Base-by-base conservation (phyloP, 1,140 invertebrate genomes). In the Oryzaephilus surinamensis region DNA sequence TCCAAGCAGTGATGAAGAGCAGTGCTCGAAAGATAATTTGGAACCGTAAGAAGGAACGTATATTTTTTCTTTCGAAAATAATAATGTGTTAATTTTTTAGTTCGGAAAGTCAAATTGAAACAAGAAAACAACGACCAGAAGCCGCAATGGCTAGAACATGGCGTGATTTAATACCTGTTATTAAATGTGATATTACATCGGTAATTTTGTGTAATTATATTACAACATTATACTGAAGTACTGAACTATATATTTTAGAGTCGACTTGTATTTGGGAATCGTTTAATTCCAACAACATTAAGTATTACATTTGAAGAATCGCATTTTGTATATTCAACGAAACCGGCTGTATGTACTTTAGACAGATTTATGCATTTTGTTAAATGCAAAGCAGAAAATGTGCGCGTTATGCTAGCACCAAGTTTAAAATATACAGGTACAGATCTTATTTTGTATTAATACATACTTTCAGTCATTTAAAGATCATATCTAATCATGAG, bases 281-380 rank as follows among this genome's bases (percentile, higher is more conserved):
- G 87, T 24, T 65, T 96, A 36, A 78, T 97, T 4, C 93, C 95
- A 0, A 94, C 90, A 10, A 95, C 91, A 2, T 66, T 97, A 17
- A 88, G 89, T 5, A 77, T 97, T 49, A 89, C 82, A 39, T 81
- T 96, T 30, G 95, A 97, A 64, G 93, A 97, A 63, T 84, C 87
- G 17, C 90, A 96, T 58, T 81, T 95, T 60, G 80, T 90, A 10
- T 97, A 97, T 61, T 94, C 91, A 23, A 97, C 93, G 4, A 94
- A 94, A 63, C 89, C 89, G 3, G 87, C 92, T 0, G 89, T 88
- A 0, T 94, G 89, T 1, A 81, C 79, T 29, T 73, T 95, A 39
- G 94, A 97, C 66, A 77, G 87, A 62, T 91, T 97, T 46, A 97
- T 97, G 88, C 93, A 98, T 63, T 87, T 95, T 51, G 77, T 90